Evolutionary conservation across 1,140 invertebrate genomes (phyloP), one percentile per base, ranked within the genome.

Genomic region (Calliphora vicina): DNA sequence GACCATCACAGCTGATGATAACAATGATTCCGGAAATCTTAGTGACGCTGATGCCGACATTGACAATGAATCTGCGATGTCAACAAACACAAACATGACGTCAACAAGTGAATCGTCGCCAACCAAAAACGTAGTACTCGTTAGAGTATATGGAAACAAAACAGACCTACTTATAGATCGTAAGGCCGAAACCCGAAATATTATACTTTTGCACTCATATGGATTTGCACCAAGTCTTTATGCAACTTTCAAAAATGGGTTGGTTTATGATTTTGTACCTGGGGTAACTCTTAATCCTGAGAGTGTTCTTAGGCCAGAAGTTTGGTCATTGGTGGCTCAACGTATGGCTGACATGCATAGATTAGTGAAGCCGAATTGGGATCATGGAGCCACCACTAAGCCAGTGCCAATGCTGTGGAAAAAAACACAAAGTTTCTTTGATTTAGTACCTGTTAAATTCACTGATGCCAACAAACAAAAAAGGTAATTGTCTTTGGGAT

Each of bases 111-210:
- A 78, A 15, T 35, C 20, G 9, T 23, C 9, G 6, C 42, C 26
- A 43, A 15, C 92, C 85, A 92, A 95, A 86, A 94, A 97, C 86
- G 94, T 97, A 87, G 92, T 99, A 0, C 92, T 99, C 3, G 93
- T 99, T 17, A 93, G 98, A 85, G 93, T 99, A 84, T 99, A 99
- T 93, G 98, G 98, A 10, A 93, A 96, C 84, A 97, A 97, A 90
- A 98, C 98, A 0, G 97, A 99, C 90, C 91, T 97, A 84, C 93
- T 99, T 82, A 98, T 99, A 87, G 96, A 99, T 91, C 92, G 98
- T 87, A 93, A 95, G 87, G 94, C 94, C 83, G 97, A 98, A 92
- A 94, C 94, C 71, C 93, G 95, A 90, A 94, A 94, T 87, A 94
- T 94, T 84, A 91, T 92, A 85, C 87, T 95, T 86, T 91, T 98